A percentile compares a stretch with the other conserved stretches of the same genome.
Evolutionary conservation across 2,113 vertebrate species (phyloP).

Genomic region (Mola mola): DNA sequence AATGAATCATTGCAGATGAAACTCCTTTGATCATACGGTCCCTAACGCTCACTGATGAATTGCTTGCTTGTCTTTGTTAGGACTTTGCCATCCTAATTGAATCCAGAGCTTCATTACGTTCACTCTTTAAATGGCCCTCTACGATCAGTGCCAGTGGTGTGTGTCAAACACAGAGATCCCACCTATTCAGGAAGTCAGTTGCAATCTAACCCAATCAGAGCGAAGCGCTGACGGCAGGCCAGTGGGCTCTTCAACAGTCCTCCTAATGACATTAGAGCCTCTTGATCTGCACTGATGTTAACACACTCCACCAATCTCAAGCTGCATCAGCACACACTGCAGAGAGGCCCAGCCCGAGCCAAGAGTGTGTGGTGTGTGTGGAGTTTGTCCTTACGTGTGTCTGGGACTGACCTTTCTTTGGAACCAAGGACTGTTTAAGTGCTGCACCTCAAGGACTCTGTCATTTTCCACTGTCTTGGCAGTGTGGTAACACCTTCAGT

Average conservation of each 20-base stretch:
- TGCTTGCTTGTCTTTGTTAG: conserved; percentile 28
- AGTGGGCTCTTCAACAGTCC: conserved; percentile 61
- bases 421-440: conserved; percentile 53
- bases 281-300: conserved; percentile 68
- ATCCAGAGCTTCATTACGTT: conserved; percentile 57
- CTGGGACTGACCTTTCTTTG: conserved; percentile 55
- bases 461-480: conserved; percentile 13
- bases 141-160: neutral
- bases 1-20: conserved; percentile 4
- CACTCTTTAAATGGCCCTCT: conserved; percentile 40
- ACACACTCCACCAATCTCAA: conserved; percentile 47
- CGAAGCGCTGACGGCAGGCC: conserved; percentile 43
- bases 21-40: neutral
- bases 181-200: conserved; percentile 49
- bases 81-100: conserved; percentile 50
- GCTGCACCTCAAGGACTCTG: conserved; percentile 30
- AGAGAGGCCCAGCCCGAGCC: conserved; percentile 27
- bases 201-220: conserved; percentile 65
- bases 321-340: conserved; percentile 50
- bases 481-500: neutral
- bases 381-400: conserved; percentile 13
- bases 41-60: conserved; percentile 18
- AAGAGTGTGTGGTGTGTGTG: conserved; percentile 30
- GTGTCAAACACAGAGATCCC: conserved; percentile 16
- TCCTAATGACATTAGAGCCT: conserved; percentile 70